phyloP scores from a whole-genome alignment of 2,113 vertebrate genomes.

The Buteo buteo region DNA sequence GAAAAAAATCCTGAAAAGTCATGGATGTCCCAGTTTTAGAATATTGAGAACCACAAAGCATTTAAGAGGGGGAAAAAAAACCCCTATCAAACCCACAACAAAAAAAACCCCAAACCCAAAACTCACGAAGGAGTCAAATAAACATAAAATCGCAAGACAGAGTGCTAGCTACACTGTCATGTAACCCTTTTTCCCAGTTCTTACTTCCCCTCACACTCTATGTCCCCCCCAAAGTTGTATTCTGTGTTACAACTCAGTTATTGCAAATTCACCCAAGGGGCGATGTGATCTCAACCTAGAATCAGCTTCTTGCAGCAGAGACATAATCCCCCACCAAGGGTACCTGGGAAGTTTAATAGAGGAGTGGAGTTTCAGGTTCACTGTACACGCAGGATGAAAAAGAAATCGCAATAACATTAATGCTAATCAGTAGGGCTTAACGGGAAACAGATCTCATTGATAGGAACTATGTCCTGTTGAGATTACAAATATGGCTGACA shows the following conservation, averaged over 20 bases:
- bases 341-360: neutral
- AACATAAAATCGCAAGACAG: neutral
- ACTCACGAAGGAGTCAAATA: neutral
- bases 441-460: neutral
- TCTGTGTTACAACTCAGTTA: accelerated
- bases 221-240: neutral
- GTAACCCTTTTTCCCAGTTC: neutral
- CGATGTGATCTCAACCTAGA: neutral
- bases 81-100: neutral
- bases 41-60: neutral
- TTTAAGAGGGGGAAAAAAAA: neutral
- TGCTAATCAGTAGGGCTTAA: neutral
- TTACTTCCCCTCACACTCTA: neutral
- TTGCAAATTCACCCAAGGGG: neutral
- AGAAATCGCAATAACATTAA: neutral
- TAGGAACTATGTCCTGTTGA: neutral
- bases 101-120: neutral
- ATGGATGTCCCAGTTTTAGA: neutral
- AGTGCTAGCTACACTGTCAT: neutral
- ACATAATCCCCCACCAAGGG: neutral
- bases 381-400: neutral
- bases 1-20: neutral
- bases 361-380: neutral
- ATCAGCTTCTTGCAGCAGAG: neutral
- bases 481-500: neutral